Conservation (phyloP, 2,888 invertebrate genomes). For the Dorcus hopei region DNA sequence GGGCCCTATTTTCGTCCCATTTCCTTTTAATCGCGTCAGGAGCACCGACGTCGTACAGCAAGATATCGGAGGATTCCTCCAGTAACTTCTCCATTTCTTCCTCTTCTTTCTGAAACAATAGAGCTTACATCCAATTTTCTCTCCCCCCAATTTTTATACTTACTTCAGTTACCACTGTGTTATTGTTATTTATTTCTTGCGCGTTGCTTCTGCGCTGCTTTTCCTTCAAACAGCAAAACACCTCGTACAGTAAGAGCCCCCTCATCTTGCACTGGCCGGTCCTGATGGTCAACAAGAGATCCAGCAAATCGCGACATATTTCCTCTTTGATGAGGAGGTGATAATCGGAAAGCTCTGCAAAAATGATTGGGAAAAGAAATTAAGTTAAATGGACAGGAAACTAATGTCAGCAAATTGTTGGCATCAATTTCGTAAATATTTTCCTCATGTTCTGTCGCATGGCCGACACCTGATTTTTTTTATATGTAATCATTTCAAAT, state of each 20-base stretch:
- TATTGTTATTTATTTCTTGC: slow-evolving; percentile 8
- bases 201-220: slow-evolving; percentile 12
- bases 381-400: too few species aligned
- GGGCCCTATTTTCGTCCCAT: slow-evolving; percentile 2
- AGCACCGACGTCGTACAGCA: slow-evolving; percentile 38
- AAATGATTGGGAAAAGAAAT: slow-evolving; percentile 2
- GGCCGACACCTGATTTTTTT: too few species aligned
- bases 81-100: slow-evolving; percentile 24
- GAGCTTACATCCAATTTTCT: not conserved
- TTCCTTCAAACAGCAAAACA: slow-evolving; percentile 31
- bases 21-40: slow-evolving; percentile 33
- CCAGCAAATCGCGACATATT: slow-evolving; percentile 60
- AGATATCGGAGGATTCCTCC: slow-evolving; percentile 38
- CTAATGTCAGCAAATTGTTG: too few species aligned
- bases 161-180: not conserved
- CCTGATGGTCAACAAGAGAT: slow-evolving; percentile 55
- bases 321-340: slow-evolving; percentile 58
- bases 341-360: slow-evolving; percentile 57
- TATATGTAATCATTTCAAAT: too few species aligned
- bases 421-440: too few species aligned
- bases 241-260: slow-evolving; percentile 43
- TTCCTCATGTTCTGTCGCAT: too few species aligned
- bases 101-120: slow-evolving; percentile 8
- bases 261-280: slow-evolving; percentile 51
- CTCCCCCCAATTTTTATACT: not conserved